phyloP scores from a whole-genome alignment of 2,113 vertebrate species.

The Rhinoptilus africanus region DNA sequence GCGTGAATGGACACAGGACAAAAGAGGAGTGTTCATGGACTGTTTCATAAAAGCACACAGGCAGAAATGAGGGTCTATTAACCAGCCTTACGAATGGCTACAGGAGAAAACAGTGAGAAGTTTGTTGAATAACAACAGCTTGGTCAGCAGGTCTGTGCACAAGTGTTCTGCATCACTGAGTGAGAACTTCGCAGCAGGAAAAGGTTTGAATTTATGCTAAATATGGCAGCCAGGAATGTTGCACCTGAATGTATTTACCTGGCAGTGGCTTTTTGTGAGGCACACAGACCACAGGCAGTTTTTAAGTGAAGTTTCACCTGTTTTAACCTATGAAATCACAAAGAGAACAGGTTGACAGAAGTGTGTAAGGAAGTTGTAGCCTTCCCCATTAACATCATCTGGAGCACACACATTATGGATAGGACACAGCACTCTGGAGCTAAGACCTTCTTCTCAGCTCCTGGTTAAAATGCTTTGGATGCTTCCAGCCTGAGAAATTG shows the following conservation, averaged over 20 bases:
- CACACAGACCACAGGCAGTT: neutral
- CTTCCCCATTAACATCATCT: neutral
- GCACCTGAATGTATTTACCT: neutral
- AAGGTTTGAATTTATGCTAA: neutral
- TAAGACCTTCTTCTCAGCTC: neutral
- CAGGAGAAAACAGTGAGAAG: neutral
- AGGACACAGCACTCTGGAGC: neutral
- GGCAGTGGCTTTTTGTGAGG: neutral
- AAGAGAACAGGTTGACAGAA: neutral
- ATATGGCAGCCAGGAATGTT: neutral
- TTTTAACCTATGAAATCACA: neutral
- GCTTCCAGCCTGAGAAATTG: neutral
- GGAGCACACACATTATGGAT: accelerated
- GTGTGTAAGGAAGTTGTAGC: neutral
- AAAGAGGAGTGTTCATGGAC: neutral
- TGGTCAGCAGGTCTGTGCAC: neutral
- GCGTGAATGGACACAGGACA: neutral
- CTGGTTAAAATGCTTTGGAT: neutral
- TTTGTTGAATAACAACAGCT: neutral
- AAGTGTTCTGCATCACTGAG: neutral
- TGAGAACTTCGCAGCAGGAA: neutral
- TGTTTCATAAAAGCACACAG: neutral
- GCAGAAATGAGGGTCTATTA: neutral
- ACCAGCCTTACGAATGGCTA: neutral
- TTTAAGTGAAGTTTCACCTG: neutral